Base-by-base conservation (phyloP, 2,797 vertebrate genomes). In the Champsocephalus esox region DNA sequence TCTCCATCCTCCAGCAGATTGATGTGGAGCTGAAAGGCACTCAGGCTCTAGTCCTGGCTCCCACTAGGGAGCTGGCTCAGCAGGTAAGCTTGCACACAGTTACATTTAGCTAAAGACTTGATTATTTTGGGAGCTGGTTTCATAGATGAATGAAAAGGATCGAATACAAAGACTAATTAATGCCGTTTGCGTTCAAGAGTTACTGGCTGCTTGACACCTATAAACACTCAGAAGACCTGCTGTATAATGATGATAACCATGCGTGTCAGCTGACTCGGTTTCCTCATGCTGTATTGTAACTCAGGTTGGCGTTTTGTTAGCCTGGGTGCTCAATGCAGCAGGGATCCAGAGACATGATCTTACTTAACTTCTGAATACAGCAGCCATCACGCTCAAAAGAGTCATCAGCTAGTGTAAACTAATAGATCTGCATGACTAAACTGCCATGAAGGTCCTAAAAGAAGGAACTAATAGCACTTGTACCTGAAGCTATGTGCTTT, bases 1-100 rank as follows among this genome's bases (percentile, higher is more conserved):
- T 99, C 95, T 99, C 98, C 92, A 99, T 99, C 94, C 96, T 99
- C 92, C 98, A 99, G 95, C 98, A 98, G 94, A 94, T 99, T 93
- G 97, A 98, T 92, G 96, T 99, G 94, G 96, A 97, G 87, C 93
- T 96, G 95, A 98, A 97, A 95, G 96, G 96, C 95, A 97, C 97
- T 81, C 98, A 99, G 94, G 98, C 98, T 77, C 95, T 99, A 94
- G 97, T 99, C 91, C 94, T 99, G 95, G 98, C 97, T 90, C 98
- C 98, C 87, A 99, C 98, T 75, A 96, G 98, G 95, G 98, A 99
- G 95, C 95, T 99, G 94, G 98, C 98, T 94, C 98, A 99, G 96
- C 98, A 99, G 97, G 98, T 99, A 96, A 41, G 84, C 58, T 77
- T 34, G 84, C 58, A 76, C 41, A 48, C 7, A 5, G 1, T 61